A percentile compares a stretch with the other conserved stretches of the same genome.
These are phyloP conservation scores for Oreotrochilus melanogaster DNA, from an alignment of 2,113 vertebrate genomes.

Conservation along the genomic window DNA sequence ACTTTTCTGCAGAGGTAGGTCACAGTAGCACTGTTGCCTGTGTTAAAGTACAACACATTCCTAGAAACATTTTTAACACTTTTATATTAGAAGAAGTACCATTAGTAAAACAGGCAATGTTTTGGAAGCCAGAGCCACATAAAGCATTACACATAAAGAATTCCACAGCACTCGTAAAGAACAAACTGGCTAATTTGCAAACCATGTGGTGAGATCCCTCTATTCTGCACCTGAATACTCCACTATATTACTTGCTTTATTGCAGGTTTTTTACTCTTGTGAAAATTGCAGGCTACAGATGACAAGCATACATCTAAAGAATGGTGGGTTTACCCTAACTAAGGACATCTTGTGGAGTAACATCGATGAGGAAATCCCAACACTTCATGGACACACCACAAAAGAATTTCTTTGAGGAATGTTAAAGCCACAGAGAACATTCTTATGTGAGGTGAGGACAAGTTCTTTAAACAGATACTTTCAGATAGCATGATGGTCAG, in stretches of 20 bases:
- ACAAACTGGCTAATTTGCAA: neutral
- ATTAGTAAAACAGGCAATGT: neutral
- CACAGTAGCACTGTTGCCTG: neutral
- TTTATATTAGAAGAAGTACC: neutral
- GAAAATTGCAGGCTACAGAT: neutral
- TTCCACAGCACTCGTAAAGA: neutral
- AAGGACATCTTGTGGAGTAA: neutral
- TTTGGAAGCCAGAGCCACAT: neutral
- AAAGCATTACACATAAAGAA: neutral
- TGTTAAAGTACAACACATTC: neutral
- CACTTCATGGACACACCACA: neutral
- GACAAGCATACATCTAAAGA: neutral
- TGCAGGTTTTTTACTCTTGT: neutral
- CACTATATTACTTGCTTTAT: neutral
- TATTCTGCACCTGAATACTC: neutral
- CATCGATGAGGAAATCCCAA: neutral
- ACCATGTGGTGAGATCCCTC: neutral
- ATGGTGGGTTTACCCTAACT: neutral
- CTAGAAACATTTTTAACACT: neutral
- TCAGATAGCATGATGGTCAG: neutral
- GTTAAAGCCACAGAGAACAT: slow-evolving; percentile 21
- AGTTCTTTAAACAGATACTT: neutral
- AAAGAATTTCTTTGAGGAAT: slow-evolving; percentile 22
- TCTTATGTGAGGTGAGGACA: neutral
- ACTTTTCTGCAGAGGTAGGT: neutral